Evolutionary conservation across 2,888 invertebrate species (phyloP), one percentile per base, ranked within the genome.

Genomic region (Trachelus stipa): DNA sequence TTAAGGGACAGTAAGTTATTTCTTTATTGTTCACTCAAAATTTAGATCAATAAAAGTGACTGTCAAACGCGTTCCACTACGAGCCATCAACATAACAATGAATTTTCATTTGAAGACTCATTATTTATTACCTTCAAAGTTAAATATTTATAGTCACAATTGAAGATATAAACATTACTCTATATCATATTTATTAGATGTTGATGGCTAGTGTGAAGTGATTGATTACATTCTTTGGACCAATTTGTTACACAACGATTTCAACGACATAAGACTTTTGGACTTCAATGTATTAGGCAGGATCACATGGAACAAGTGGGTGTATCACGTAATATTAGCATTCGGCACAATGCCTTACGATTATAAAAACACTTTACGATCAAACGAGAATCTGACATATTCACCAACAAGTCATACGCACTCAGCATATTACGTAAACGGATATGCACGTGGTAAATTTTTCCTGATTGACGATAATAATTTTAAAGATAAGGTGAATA

Each of bases 1-100:
- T 98, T 4, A 96, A 96, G 90, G 97, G 97, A 90, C 98, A 98
- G 98, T 98, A 92, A 95, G 98, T 96, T 80, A 33, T 79, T 74
- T n/a, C 73, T 79, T 73, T 78, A 75, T 75, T 76, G 31, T 35
- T 31, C 34, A 31, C 15, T 71, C n/a, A 30, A 30, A 6, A 23
- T 71, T 23, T 9, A 11, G 30, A 15, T 71, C 3, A 71, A n/a
- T 71, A 15, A 71, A n/a, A 71, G 15, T 4, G 40, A 40, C 15
- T 15, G 1, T 6, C 15, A 40, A 6, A 15, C 6, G 1, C 6
- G 15, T 56, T 9, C 56, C 9, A 56, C 23, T 56, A 23, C 56
- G 56, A 56, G 56, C 56, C 56, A 56, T 56, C 23, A 56, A 23
- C 23, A 23, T 23, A 56, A 40, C 40, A 23, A 23, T 56, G 23